phyloP scores from a whole-genome alignment of 1,140 invertebrate species.

The Sarcophaga bullata region DNA sequence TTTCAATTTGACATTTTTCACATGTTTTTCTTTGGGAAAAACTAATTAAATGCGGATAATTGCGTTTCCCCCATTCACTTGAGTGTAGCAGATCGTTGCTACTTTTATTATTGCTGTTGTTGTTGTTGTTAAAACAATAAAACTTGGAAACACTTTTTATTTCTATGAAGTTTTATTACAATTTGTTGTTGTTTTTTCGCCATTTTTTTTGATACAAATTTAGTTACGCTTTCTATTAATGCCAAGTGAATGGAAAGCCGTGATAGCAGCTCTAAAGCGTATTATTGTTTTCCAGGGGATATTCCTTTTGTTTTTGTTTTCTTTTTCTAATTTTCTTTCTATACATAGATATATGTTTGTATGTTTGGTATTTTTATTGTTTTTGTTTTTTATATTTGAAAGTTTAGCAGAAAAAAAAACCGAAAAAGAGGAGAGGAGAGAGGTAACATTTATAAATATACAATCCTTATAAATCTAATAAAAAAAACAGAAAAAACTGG shows the following conservation, averaged over 20 bases:
- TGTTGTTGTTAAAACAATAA: no score
- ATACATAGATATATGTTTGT: no score
- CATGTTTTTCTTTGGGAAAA: constrained; percentile 14
- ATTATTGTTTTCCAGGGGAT: constrained; percentile 29
- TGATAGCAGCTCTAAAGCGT: constrained; percentile 25
- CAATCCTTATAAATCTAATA: constrained; percentile 28
- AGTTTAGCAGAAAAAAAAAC: no score
- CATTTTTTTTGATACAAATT: background rate
- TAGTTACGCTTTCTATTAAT: constrained; percentile 25
- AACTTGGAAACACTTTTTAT: background rate
- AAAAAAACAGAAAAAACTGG: background rate
- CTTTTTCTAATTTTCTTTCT: background rate
- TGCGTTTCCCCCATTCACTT: constrained; percentile 9
- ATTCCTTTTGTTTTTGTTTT: background rate
- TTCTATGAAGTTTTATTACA: background rate
- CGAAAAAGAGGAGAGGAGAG: no score
- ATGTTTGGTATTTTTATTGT: no score
- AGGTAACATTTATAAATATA: background rate
- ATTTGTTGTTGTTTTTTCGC: background rate
- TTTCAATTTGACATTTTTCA: constrained; percentile 6
- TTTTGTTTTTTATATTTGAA: no score
- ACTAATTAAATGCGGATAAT: constrained; percentile 33
- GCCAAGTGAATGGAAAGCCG: constrained; percentile 12
- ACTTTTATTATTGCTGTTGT: no score
- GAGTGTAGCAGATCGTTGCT: background rate